These are phyloP conservation scores for Morone chrysops DNA, from an alignment of 2,113 vertebrate genomes.

Conservation along the genomic window DNA sequence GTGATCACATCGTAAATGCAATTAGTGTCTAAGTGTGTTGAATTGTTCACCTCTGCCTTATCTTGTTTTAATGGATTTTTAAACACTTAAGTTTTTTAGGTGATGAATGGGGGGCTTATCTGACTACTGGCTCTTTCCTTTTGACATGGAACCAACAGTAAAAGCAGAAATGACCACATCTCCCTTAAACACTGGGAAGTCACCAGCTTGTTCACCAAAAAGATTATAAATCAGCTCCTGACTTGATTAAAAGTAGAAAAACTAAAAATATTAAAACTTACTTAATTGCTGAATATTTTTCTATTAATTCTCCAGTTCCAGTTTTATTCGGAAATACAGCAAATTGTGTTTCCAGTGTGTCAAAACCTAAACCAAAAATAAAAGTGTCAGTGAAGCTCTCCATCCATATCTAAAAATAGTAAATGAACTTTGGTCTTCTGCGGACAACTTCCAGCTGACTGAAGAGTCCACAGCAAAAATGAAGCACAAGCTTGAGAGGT, in stretches of 20 bases:
- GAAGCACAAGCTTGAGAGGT: neutral
- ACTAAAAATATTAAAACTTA: neutral
- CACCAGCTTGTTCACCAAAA: neutral
- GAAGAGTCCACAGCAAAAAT: neutral
- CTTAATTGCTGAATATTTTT: neutral
- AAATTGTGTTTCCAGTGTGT: neutral
- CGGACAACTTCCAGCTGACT: neutral
- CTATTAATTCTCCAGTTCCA: neutral
- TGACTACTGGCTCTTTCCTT: slow-evolving; percentile 64
- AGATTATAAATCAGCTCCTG: neutral
- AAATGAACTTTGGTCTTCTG: neutral
- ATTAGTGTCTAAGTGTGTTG: slow-evolving; percentile 40
- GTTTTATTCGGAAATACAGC: neutral
- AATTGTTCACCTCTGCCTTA: slow-evolving; percentile 57
- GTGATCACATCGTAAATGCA: slow-evolving; percentile 12
- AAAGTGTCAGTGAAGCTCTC: neutral
- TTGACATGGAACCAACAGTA: slow-evolving; percentile 30
- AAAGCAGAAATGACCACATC: neutral
- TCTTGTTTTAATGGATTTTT: slow-evolving; percentile 78
- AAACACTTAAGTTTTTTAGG: slow-evolving; percentile 72
- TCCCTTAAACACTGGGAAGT: slow-evolving; percentile 6
- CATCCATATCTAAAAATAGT: slow-evolving; percentile 1
- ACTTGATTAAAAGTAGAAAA: neutral
- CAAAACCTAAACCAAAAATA: neutral
- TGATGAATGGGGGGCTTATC: slow-evolving; percentile 75